These are phyloP conservation scores for Muricea muricata DNA, from an alignment of 92 coral and sea anemone genomes.

Conservation along the genomic window DNA sequence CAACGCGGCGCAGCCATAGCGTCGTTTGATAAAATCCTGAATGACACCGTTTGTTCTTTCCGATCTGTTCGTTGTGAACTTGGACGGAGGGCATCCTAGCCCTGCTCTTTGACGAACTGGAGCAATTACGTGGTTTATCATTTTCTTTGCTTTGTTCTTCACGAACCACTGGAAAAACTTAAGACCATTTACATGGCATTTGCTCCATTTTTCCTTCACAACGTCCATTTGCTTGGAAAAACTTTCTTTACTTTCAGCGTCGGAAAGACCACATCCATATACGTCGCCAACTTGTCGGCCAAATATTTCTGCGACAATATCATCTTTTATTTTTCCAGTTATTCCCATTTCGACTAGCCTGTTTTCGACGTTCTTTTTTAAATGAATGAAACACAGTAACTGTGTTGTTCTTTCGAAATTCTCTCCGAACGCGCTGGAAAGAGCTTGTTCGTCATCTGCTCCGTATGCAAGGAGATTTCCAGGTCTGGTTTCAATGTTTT, in stretches of 20 bases:
- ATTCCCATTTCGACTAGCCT: neutral
- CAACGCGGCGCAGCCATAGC: neutral
- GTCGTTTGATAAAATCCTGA: constrained; percentile 30
- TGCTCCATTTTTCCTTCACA: neutral
- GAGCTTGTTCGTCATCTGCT: neutral
- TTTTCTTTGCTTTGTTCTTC: too few species aligned
- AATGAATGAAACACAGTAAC: neutral
- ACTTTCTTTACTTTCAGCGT: neutral
- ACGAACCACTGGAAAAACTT: neutral
- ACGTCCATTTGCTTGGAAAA: neutral
- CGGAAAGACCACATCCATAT: neutral
- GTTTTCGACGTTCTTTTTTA: neutral
- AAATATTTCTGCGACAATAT: neutral
- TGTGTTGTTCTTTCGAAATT: neutral
- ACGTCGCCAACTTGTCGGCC: neutral
- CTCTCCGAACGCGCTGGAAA: neutral
- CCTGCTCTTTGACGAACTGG: constrained; percentile 58
- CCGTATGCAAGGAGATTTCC: neutral
- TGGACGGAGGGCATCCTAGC: constrained; percentile 51
- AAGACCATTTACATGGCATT: neutral
- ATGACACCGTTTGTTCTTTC: constrained; percentile 28
- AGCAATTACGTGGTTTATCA: constrained; percentile 32
- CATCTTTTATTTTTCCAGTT: neutral
- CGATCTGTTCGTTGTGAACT: constrained; percentile 46
- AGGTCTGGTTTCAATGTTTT: neutral